A percentile compares a stretch with the other conserved stretches of the same genome.
These are phyloP conservation scores for Lonchura striata DNA, from an alignment of 2,113 vertebrate genomes.

Conservation along the genomic window DNA sequence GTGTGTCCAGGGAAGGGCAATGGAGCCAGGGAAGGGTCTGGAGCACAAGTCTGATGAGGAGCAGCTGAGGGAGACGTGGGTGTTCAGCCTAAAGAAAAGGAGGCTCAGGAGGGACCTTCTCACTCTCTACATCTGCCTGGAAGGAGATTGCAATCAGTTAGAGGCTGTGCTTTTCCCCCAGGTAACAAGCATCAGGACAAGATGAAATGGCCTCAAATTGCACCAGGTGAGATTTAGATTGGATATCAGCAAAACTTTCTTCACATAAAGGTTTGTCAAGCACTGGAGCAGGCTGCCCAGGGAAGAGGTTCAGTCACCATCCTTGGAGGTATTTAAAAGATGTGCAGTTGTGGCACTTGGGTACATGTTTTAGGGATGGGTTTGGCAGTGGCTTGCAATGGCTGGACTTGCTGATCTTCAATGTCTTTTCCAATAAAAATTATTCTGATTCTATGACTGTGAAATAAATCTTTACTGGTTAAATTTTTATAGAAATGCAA, in stretches of 20 bases:
- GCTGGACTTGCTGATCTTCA: neutral
- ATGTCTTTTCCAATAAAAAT: neutral
- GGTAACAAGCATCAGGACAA: neutral
- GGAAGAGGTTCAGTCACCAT: neutral
- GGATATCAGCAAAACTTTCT: neutral
- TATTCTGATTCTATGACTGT: neutral
- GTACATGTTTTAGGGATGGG: neutral
- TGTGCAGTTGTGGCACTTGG: neutral
- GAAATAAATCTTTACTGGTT: neutral
- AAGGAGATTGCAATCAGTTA: neutral
- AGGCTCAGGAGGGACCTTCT: neutral
- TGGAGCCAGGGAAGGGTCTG: rapidly evolving
- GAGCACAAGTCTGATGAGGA: neutral
- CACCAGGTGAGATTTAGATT: neutral
- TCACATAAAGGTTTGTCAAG: neutral
- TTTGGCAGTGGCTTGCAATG: neutral
- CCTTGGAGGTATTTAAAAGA: neutral
- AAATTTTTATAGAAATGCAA: neutral
- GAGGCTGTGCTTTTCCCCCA: neutral
- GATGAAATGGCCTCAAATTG: neutral
- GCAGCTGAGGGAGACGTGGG: rapidly evolving
- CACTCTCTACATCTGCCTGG: neutral
- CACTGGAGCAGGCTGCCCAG: neutral
- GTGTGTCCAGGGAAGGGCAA: rapidly evolving
- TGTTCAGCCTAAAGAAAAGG: neutral